phyloP scores from a whole-genome alignment of 2,888 invertebrate species.

The Euzetes globulus region DNA sequence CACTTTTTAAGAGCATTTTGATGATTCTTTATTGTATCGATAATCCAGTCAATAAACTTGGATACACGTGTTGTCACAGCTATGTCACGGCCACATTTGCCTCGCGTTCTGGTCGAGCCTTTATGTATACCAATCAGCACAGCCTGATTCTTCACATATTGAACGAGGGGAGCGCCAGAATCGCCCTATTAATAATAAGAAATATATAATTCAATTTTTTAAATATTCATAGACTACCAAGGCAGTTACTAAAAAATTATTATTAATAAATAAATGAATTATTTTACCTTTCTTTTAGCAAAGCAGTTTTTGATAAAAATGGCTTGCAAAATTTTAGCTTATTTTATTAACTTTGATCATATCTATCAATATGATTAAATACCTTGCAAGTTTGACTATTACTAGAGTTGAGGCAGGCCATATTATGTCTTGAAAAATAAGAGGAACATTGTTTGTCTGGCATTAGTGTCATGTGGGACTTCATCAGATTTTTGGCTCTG shows the following conservation, averaged over 20 bases:
- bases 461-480: not conserved
- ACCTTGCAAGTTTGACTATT: slow-evolving; percentile 16
- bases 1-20: not conserved
- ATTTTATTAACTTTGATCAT: too few species aligned
- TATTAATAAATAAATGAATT: too few species aligned
- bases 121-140: slow-evolving; percentile 21
- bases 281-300: too few species aligned
- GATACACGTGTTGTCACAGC: not conserved
- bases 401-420: not conserved
- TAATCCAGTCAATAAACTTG: slow-evolving; percentile 11
- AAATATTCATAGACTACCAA: too few species aligned
- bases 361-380: not conserved
- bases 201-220: too few species aligned
- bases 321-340: too few species aligned
- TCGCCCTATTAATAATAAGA: slow-evolving; percentile 3
- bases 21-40: slow-evolving; percentile 9
- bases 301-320: too few species aligned
- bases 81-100: not conserved
- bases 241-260: too few species aligned
- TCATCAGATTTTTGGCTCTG: slow-evolving; percentile 4
- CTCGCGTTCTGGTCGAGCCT: not conserved
- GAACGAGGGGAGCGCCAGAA: slow-evolving; percentile 7
- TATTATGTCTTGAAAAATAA: not conserved
- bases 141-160: slow-evolving; percentile 15
- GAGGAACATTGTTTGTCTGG: not conserved